Evolutionary conservation across 2,797 vertebrate species (phyloP), one percentile per base, ranked within the genome.

Genomic region (Pangasius sanitwongsei): DNA sequence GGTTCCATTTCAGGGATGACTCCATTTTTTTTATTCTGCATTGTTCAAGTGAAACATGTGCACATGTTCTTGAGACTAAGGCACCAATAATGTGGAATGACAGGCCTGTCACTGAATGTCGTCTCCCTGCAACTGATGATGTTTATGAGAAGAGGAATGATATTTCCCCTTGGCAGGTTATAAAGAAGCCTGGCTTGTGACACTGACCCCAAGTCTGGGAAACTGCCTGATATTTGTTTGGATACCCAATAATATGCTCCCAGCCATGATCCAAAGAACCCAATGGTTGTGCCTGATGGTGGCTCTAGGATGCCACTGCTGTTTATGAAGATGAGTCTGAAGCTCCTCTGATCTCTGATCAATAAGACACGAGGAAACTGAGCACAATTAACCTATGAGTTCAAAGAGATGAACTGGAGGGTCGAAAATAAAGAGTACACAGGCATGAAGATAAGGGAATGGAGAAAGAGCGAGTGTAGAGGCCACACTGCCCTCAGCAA

Each of bases 371-470:
- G 25, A 89, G 86, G 85, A 83, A 89, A 65, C 74, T 74, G 48
- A 81, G 78, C 65, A 89, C 89, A 91, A 91, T 91, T 91, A 90
- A 90, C 89, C 89, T 89, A 86, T 67, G 85, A 88, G 91, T 72
- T 87, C 88, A 77, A 34, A 1, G 65, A 90, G 85, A 89, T 91
- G 86, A 91, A 77, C 89, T 91, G 61, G 72, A 88, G 89, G 74
- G 65, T 15, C 77, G 74, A 89, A 89, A 63, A 80, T 88, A 75
- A 89, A 86, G 70, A 81, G 57, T 88, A 41, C 34, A 50, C 41
- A 37, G 57, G 3, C 57, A 53, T 84, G 55, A 84, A 83, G 70
- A 88, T 84, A 74, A 67, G 57, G 53, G 34, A 11, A 57, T 41
- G 53, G 50, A 74, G 50, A 81, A 85, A 48, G 61, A 81, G 69